Base-by-base conservation (phyloP, 2,888 invertebrate genomes). In the Galerucella calmariensis region DNA sequence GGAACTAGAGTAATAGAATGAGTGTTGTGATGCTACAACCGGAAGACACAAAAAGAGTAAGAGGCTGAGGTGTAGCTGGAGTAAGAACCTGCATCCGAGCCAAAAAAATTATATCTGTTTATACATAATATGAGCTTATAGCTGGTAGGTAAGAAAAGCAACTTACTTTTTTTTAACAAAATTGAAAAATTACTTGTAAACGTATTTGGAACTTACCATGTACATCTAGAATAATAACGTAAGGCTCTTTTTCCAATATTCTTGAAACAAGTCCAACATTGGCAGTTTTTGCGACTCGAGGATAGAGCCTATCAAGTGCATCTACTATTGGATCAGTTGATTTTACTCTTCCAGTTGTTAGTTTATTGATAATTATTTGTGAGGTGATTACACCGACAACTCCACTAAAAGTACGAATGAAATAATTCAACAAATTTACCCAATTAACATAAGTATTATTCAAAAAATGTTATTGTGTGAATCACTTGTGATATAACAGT, bases 171-270 rank as follows among this genome's bases (percentile, higher is more conserved):
- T 44, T 46, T 24, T n/a, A 41, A 44, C 20, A 12, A 16, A 16
- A 11, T n/a, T 9, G 0, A 0, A n/a, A 14, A 14, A 63, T 41
- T 14, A 14, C 8, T 11, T 41, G 44, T 14, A 20, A 11, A 63
- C 41, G 9, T 14, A 27, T 35, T 14, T 14, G n/a, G 41, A 69
- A 56, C 44, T 69, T 72, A 78, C 81, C 79, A 74, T 90, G 89
- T 67, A 79, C 77, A 46, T 90, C 88, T 2, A 91, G 86, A 59
- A 97, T 91, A 12, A 96, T 88, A 2, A 94, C 95, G 85, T 92
- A 95, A 20, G 93, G 89, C 79, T 97, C 93, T 68, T 92, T 92
- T 85, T 97, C 95, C 69, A 97, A 89, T 82, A 96, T 91, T 69
- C 94, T 90, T 0, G 96, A 95, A 59, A 96, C 88, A 78, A 90